A percentile compares a stretch with the other conserved stretches of the same genome.
phyloP scores from a whole-genome alignment of 2,797 vertebrate genomes.

The Manis javanica region DNA sequence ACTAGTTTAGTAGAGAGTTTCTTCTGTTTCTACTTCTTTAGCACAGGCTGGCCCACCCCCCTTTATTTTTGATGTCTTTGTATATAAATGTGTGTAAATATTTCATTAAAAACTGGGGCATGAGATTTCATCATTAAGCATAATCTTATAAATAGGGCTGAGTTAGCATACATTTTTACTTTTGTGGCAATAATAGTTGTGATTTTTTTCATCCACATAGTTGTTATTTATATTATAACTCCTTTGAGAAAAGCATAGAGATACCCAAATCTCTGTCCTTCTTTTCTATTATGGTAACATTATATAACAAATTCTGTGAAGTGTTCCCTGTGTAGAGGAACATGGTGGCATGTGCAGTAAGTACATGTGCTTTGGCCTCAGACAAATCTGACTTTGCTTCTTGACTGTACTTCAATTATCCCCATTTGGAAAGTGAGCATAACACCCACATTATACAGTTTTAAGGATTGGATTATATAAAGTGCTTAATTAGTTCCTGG shows the following conservation, averaged over 20 bases:
- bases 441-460: background rate
- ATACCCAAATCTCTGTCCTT: background rate
- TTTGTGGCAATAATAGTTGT: background rate
- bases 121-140: constrained; percentile 20
- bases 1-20: background rate
- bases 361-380: background rate
- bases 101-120: background rate
- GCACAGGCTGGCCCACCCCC: background rate
- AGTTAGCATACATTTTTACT: background rate
- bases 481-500: background rate
- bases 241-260: background rate
- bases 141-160: background rate
- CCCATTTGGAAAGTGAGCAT: background rate
- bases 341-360: background rate
- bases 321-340: background rate
- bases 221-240: constrained; percentile 19
- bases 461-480: background rate
- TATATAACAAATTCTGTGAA: background rate
- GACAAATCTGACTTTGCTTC: background rate
- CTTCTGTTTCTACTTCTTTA: background rate
- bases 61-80: constrained; percentile 26
- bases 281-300: background rate
- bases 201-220: background rate
- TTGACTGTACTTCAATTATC: background rate
- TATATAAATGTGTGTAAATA: background rate